phyloP scores from a whole-genome alignment of 2,113 vertebrate species.

The Cichladusa arquata region DNA sequence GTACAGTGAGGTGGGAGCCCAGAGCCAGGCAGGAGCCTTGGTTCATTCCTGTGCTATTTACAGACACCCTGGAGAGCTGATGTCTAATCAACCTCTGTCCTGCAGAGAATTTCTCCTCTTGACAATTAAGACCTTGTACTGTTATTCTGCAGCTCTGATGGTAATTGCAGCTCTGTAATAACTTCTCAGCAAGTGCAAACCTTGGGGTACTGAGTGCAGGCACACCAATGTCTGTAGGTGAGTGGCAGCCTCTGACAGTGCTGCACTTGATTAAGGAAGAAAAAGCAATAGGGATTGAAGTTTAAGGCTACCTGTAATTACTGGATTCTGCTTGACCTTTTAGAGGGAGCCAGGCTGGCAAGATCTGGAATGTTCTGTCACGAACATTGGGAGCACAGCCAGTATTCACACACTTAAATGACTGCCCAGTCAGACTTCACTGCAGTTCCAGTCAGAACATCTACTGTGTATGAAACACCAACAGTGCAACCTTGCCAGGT shows the following conservation, averaged over 20 bases:
- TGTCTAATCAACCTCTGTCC: conserved; percentile 2
- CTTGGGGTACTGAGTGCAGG: background rate
- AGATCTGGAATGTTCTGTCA: background rate
- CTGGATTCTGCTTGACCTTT: background rate
- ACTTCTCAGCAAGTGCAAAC: background rate
- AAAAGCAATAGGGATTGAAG: background rate
- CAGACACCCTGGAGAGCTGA: background rate
- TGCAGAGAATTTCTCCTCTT: background rate
- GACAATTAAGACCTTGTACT: background rate
- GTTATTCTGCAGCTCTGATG: conserved; percentile 7
- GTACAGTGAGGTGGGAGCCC: background rate
- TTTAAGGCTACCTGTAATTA: background rate
- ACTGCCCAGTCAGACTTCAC: background rate
- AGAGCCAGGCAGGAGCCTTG: background rate
- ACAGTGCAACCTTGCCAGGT: background rate
- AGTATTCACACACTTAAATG: background rate
- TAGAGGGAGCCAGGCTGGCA: background rate
- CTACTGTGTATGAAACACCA: background rate
- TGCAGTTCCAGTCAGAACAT: background rate
- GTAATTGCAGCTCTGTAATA: background rate
- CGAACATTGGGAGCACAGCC: background rate
- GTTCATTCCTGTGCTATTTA: background rate
- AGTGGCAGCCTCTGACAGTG: background rate
- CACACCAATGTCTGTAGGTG: background rate
- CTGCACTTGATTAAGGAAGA: background rate